These are phyloP conservation scores for Mirounga angustirostris DNA, from an alignment of 2,113 vertebrate genomes.

Conservation along the genomic window DNA sequence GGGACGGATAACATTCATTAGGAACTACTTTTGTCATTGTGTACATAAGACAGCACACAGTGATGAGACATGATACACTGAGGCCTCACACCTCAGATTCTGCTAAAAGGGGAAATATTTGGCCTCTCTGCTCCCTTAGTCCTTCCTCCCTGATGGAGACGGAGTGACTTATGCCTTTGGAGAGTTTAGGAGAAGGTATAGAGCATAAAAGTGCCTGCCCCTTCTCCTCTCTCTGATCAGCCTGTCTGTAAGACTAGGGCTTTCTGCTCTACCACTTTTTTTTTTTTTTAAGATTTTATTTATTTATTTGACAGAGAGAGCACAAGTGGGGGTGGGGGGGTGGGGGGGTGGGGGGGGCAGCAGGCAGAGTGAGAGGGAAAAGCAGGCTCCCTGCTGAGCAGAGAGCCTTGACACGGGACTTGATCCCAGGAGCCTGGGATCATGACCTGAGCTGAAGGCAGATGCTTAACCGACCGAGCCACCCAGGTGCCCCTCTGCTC, in stretches of 20 bases:
- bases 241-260: neutral
- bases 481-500: neutral
- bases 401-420: neutral
- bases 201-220: neutral
- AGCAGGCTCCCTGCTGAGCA: neutral
- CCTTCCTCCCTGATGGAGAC: neutral
- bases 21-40: neutral
- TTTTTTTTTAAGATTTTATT: neutral
- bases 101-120: neutral
- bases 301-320: neutral
- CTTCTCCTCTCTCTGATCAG: neutral
- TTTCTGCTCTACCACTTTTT: neutral
- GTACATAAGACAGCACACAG: neutral
- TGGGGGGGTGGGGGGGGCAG: too few species aligned
- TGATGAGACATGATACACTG: neutral
- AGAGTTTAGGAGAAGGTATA: neutral
- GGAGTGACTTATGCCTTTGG: neutral
- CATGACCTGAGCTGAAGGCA: neutral
- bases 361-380: neutral
- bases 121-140: neutral
- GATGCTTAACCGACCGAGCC: neutral
- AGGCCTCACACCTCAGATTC: neutral
- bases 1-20: neutral
- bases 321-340: neutral
- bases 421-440: neutral